Evolutionary conservation across 53 echinoderm and acorn worm genomes (phyloP).

Genomic region (Antedon mediterranea): DNA sequence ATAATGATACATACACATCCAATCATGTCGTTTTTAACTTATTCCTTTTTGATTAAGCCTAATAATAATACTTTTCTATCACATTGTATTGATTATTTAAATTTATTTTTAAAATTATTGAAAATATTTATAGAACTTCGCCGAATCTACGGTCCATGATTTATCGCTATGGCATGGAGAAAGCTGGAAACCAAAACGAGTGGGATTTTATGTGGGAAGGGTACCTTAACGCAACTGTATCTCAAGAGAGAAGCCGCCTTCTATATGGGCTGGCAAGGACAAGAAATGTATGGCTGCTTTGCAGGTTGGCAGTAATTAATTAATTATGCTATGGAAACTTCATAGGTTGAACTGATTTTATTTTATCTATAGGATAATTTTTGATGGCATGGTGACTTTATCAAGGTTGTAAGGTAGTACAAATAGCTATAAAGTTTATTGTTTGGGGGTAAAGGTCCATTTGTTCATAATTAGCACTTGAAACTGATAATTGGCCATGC

Average conservation of each 20-base stretch:
- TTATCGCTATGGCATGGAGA: slow-evolving; percentile 58
- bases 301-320: not conserved
- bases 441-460: too few relatives aligned
- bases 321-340: too few relatives aligned
- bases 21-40: too few relatives aligned
- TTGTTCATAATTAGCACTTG: too few relatives aligned
- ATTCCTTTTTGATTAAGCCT: too few relatives aligned
- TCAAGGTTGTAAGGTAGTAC: too few relatives aligned
- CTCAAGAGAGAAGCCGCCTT: slow-evolving; percentile 57
- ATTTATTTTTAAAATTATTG: too few relatives aligned
- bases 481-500: too few relatives aligned
- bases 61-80: too few relatives aligned
- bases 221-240: slow-evolving; percentile 30
- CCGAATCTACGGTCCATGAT: slow-evolving; percentile 42
- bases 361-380: slow-evolving; percentile 14
- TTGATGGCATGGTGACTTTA: slow-evolving; percentile 30
- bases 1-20: too few relatives aligned
- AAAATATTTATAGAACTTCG: slow-evolving; percentile 33
- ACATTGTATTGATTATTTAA: not conserved
- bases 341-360: too few relatives aligned
- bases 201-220: slow-evolving; percentile 44
- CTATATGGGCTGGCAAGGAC: slow-evolving; percentile 55
- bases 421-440: too few relatives aligned
- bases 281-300: slow-evolving; percentile 45
- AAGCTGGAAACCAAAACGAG: slow-evolving; percentile 46